Evolutionary conservation across 2,888 invertebrate genomes (phyloP), one percentile per base, ranked within the genome.

Genomic region (Agapostemon virescens): DNA sequence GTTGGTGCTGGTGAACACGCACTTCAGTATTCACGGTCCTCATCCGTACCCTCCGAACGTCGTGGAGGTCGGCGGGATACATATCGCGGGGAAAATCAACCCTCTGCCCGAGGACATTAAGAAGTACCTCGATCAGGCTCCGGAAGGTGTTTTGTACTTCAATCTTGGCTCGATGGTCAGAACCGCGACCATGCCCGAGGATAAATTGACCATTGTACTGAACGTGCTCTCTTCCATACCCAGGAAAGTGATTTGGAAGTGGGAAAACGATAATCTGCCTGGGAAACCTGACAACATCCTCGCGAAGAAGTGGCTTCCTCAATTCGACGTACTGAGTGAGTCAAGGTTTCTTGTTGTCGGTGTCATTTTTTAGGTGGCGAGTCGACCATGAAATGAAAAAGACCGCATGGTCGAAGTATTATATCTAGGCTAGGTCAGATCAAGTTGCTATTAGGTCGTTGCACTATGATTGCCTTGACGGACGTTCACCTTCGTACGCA

Each of bases 321-420:
- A 97, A 90, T 95, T 95, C 88, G 96, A 96, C 89, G 94, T 97
- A 89, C 93, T 97, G 74, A 95, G 97, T 97, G 93, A 95, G 95
- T 95, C 55, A 58, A 30, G 5, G n/a, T 1, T n/a, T 4, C 30
- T 30, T 20, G 30, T n/a, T 33, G 30, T 33, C 20, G 30, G 52
- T 5, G 5, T 0, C 1, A 13, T n/a, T 52, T 23, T 4, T 26
- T 52, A 5, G 13, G 23, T 26, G 26, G 15, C 15, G 55, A 15
- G 6, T 4, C 6, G 26, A 13, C 26, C 26, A 6, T 5, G 26
- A 26, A 26, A 55, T 6, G 55, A 55, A 55, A 26, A 26, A 11
- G 26, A 55, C 15, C 23, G 52, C 20, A 20, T 45, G 42, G 42
- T 45, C 6, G 52, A 26, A 23, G 26, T 15, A n/a, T n/a, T n/a